Evolutionary conservation across 2,797 vertebrate genomes (phyloP), one percentile per base, ranked within the genome.

Genomic region (Spheniscus humboldti): DNA sequence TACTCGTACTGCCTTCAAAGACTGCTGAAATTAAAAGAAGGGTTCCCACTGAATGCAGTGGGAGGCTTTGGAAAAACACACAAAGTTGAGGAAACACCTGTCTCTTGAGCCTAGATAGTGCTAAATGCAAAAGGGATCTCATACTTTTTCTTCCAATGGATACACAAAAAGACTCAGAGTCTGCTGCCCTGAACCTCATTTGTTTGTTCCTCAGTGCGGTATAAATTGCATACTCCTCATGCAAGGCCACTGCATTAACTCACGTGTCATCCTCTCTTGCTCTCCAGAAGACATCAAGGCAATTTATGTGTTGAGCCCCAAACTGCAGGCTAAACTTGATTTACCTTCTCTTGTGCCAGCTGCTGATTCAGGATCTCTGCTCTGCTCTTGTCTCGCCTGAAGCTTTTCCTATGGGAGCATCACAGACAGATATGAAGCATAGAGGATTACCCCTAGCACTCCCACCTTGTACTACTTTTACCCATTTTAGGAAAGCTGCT

Each of bases 341-440:
- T 90, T 80, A 37, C 28, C 28, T 86, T 48, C 48, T 64, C 35
- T 43, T 55, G 6, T 24, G 67, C 52, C 23, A 19, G 27, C 43
- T 78, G 22, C 47, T 62, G 62, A 43, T 28, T 43, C 66, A 45
- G 15, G 27, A 55, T 80, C 23, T 75, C 43, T 41, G 55, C 23
- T 41, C 41, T 41, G 41, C 41, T 41, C 41, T 15, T 15, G 1
- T 20, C 43, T 69, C 2, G 1, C 30, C 59, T 48, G 35, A 35
- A 76, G 16, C 25, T 63, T 73, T 37, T 73, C 62, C 18, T 30
- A 4, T 1, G 2, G 45, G 6, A 84, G 6, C 2, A 2, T 13
- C 0, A 0, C n/a, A 86, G 50, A 7, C 8, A 76, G 17, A 4
- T 25, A 41, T 1, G 25, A 64, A 63, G 7, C 20, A 28, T 9